Percentiles rank a stretch among this genome's conserved stretches.
phyloP scores from a whole-genome alignment of 2,888 invertebrate genomes.

The Mythimna impura region DNA sequence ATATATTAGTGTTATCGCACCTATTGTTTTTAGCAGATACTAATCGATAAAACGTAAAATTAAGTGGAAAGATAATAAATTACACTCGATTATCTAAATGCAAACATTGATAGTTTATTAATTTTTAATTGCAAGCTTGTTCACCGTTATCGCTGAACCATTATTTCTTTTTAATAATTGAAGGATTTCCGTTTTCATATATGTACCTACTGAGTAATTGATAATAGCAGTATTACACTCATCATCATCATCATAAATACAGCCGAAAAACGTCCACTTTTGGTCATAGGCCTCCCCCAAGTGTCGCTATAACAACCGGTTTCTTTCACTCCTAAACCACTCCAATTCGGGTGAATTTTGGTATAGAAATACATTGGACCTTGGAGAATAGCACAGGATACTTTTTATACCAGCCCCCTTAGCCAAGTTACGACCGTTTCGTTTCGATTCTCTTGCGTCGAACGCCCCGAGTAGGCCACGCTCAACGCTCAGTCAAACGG shows the following conservation, averaged over 20 bases:
- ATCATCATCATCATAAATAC: too few species aligned
- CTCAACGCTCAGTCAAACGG: too few species aligned
- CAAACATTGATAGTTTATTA: background rate
- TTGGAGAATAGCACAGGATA: too few species aligned
- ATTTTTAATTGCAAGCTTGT: constrained; percentile 4
- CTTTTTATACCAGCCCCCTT: too few species aligned
- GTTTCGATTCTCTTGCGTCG: too few species aligned
- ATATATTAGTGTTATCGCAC: too few species aligned
- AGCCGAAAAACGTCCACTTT: too few species aligned
- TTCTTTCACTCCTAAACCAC: background rate
- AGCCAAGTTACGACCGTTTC: too few species aligned
- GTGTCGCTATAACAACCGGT: too few species aligned
- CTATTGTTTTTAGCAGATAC: background rate
- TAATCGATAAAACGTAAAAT: background rate
- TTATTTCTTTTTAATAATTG: background rate
- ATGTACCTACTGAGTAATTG: background rate
- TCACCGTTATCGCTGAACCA: constrained; percentile 5
- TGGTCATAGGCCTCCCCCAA: too few species aligned
- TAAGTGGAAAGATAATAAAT: constrained; percentile 12
- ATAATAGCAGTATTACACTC: too few species aligned
- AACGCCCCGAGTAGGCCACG: too few species aligned
- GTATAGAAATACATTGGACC: background rate
- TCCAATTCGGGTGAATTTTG: background rate
- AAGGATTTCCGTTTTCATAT: background rate
- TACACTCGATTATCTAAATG: background rate